Conservation (phyloP, 2,888 invertebrate genomes). For the Synanthedon vespiformis region DNA sequence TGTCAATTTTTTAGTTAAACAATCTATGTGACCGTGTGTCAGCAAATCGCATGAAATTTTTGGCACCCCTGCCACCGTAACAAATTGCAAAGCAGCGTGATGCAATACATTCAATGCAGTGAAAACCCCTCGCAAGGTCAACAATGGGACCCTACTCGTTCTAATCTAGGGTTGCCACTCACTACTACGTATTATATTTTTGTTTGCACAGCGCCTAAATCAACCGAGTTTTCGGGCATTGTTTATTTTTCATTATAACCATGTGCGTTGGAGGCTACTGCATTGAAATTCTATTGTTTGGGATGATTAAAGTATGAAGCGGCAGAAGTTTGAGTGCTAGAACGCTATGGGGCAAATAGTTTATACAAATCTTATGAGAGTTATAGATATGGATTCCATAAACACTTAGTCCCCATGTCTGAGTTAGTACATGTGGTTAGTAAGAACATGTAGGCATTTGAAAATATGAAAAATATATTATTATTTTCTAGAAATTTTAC, state of each 20-base stretch:
- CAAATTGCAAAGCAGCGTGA: slow-evolving; percentile 7
- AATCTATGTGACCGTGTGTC: background rate
- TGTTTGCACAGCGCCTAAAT: slow-evolving; percentile 33
- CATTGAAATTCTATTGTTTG: slow-evolving; percentile 5
- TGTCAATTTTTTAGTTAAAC: no score
- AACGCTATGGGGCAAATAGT: no score
- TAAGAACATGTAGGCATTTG: no score
- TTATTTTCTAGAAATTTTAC: no score
- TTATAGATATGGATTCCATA: no score
- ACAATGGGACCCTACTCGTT: background rate
- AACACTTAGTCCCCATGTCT: no score
- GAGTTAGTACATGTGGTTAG: no score
- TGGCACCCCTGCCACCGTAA: slow-evolving; percentile 1
- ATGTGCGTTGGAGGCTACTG: slow-evolving; percentile 13
- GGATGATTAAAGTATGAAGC: background rate
- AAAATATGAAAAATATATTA: no score
- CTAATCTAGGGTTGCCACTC: slow-evolving; percentile 13
- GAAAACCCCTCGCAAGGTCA: background rate
- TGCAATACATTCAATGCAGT: slow-evolving; percentile 6
- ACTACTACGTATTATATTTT: slow-evolving; percentile 19
- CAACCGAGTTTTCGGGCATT: slow-evolving; percentile 19
- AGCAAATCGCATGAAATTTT: background rate
- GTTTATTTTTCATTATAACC: slow-evolving; percentile 40
- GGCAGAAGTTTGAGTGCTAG: slow-evolving; percentile 1
- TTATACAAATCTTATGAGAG: no score